Base-by-base conservation (phyloP, 2,797 vertebrate genomes). In the Gambelia wislizenii region DNA sequence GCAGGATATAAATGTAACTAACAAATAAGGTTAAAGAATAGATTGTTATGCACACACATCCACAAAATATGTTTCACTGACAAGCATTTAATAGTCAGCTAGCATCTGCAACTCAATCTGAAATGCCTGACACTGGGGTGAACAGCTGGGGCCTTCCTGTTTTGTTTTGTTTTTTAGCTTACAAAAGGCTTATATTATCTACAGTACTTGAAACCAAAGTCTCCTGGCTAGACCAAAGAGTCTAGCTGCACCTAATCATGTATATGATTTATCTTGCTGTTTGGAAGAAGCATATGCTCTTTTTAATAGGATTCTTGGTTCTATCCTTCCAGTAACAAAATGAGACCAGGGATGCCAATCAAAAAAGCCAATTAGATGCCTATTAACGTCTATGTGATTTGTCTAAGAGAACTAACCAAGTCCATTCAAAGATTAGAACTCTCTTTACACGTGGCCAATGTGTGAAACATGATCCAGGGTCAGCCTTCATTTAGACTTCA, bases 331-430 rank as follows among this genome's bases (percentile, higher is more conserved):
- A 39, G 54, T 85, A 67, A 92, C 0, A 85, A n/a, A 91, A 44
- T 72, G n/a, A 83, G 87, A 78, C 84, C 83, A 91, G 69, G 91
- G 59, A 83, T 88, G 70, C 72, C 79, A 86, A 81, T 61, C 36
- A 92, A 77, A 67, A 89, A 88, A 30, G 44, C 81, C 85, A 90
- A 89, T 89, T 87, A 92, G 81, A 75, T 47, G 47, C 25, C 93
- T 89, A 92, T 88, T 92, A 91, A 89, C 82, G 47, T 42, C 70
- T 90, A 80, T 33, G 16, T 88, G 69, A 90, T 93, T 75, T 92
- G 88, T 18, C 84, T 72, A 87, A 81, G 79, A 81, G 81, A 92
- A 95, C 92, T 91, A 95, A 59, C 3, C 70, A 9, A 94, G 67
- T 47, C 91, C 33, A 70, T 90, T 86, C 64, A 93, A 49, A 91